Evolutionary conservation across 1,140 invertebrate genomes (phyloP), one percentile per base, ranked within the genome.

Genomic region (Ganaspis sp.): DNA sequence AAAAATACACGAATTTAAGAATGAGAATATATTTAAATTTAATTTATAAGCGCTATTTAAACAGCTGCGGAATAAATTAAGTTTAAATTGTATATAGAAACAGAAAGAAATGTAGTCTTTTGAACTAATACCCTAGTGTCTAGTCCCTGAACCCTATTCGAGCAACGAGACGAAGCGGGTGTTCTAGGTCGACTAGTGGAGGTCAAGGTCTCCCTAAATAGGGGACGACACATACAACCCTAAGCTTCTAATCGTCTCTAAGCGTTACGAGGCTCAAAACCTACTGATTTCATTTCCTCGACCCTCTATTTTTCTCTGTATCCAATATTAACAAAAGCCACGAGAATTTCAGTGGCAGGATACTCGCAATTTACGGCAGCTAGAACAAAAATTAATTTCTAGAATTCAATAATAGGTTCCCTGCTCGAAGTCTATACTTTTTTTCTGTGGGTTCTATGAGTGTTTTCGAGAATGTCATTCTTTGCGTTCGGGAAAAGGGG

Each of bases 141-240:
- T 79, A 58, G 23, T 58, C 54, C 40, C 76, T 79, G 81, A 75
- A 80, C 74, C 76, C 80, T 76, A 80, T 70, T 84, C 77, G 80
- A 82, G 78, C 77, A 64, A 29, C 23, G 58, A 83, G 85, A 82
- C 77, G 78, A 81, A 84, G 83, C 85, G 84, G 80, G 85, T 83
- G 83, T 88, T 90, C 84, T 91, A 88, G 88, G 86, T 88, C 88
- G 83, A 85, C 81, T 83, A 84, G 79, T 85, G 76, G 86, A 90
- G 90, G 89, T 90, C 88, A 90, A 90, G 90, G 89, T 79, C 86
- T 88, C 79, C 73, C 80, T 74, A 79, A 76, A 78, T 82, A 80
- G 82, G 78, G 82, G 81, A 29, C 58, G 58, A 29, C 58, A 29
- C 58, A 6, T 21, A 26, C 21, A 82, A 84, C 82, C 80, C 82